Percentiles rank a stretch among this genome's conserved stretches.
phyloP scores from a whole-genome alignment of 2,888 invertebrate genomes.

The Plemyria rubiginata region DNA sequence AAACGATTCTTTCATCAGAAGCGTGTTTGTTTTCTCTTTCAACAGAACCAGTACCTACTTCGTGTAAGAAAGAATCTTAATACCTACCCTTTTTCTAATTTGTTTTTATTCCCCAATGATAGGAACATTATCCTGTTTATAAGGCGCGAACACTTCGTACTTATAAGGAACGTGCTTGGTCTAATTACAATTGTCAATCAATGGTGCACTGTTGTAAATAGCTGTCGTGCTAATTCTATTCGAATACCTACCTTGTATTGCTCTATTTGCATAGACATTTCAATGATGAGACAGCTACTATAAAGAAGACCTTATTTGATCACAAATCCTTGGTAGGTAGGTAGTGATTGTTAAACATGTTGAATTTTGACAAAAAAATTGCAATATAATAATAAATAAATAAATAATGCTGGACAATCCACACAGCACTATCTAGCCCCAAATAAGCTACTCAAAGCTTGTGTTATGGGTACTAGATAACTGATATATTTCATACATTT shows the following conservation, averaged over 20 bases:
- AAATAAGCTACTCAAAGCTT: too few relatives aligned
- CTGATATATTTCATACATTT: too few relatives aligned
- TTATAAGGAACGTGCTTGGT: slow-evolving; percentile 8
- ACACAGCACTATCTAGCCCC: too few relatives aligned
- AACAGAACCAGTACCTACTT: not conserved
- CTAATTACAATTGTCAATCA: slow-evolving; percentile 38
- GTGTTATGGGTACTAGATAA: too few relatives aligned
- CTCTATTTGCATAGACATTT: slow-evolving; percentile 22
- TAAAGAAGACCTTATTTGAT: slow-evolving; percentile 1
- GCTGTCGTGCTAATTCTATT: slow-evolving; percentile 15
- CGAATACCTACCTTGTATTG: slow-evolving; percentile 25
- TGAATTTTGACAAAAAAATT: too few relatives aligned
- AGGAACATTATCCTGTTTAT: not conserved
- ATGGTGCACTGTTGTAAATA: slow-evolving; percentile 41
- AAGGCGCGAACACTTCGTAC: slow-evolving; percentile 1
- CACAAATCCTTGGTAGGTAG: not conserved
- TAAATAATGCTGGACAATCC: too few relatives aligned
- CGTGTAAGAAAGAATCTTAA: not conserved
- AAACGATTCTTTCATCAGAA: not conserved
- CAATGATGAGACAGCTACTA: not conserved
- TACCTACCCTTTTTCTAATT: not conserved
- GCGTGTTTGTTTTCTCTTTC: not conserved
- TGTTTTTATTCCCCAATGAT: not conserved
- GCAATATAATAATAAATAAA: too few relatives aligned
- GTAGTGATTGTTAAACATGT: not conserved